These are phyloP conservation scores for Oryzias melastigma DNA, from an alignment of 2,113 vertebrate species.

Conservation along the genomic window DNA sequence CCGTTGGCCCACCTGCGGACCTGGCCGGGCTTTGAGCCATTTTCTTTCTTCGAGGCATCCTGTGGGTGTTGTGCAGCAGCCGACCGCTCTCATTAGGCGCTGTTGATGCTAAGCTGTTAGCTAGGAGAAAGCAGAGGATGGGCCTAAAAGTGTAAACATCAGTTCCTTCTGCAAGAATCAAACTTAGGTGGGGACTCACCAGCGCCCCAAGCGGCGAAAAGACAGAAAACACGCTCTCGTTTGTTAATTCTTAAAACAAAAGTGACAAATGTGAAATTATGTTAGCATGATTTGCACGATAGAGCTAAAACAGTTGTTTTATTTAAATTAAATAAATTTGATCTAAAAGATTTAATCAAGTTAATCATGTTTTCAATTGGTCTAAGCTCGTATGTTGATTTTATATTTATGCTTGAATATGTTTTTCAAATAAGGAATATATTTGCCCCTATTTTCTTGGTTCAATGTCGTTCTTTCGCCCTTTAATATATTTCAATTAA, in stretches of 20 bases:
- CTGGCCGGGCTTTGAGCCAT: constrained; percentile 74
- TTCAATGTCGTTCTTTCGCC: too few species aligned
- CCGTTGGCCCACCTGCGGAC: constrained; percentile 73
- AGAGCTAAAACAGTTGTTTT: neutral
- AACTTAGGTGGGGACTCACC: constrained; percentile 1
- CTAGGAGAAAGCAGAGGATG: neutral
- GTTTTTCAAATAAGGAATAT: too few species aligned
- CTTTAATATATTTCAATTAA: too few species aligned
- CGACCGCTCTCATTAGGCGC: constrained; percentile 41
- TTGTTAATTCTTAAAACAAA: neutral
- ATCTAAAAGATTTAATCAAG: too few species aligned
- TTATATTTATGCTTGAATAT: too few species aligned
- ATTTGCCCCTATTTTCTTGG: too few species aligned
- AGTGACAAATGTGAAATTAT: neutral
- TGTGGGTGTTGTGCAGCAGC: neutral
- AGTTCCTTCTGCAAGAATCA: too few species aligned
- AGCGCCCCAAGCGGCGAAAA: constrained; percentile 40
- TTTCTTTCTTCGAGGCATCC: constrained; percentile 92
- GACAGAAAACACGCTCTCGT: neutral
- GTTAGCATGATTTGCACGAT: neutral
- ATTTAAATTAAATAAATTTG: too few species aligned
- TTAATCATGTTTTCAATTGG: too few species aligned
- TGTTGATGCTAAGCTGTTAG: constrained; percentile 22
- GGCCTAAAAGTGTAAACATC: constrained; percentile 21
- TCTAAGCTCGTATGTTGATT: too few species aligned